Base-by-base conservation (phyloP, 1,140 invertebrate genomes). In the Arion vulgaris region DNA sequence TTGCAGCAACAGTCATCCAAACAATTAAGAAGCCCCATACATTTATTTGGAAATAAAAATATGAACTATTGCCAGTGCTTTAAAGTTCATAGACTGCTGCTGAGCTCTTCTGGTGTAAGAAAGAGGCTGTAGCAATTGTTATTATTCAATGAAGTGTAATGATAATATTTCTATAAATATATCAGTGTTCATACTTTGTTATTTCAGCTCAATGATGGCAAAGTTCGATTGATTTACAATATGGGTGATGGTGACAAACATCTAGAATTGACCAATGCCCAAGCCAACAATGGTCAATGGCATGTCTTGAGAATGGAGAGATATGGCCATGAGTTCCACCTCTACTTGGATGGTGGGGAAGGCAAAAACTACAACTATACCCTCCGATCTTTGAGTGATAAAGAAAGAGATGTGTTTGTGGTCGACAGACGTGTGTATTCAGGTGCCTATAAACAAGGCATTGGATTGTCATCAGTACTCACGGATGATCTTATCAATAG, bases 221-320 rank as follows among this genome's bases (percentile, higher is more conserved):
- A 96, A 83, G 93, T 99, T 34, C 83, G 84, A 17, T 85, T 90
- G 51, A 83, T 83, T 23, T 99, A 96, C 90, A 98, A 99, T 92
- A 91, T 99, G 23, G 98, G 98, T 89, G 97, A 96, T 39, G 85
- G 72, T 96, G 96, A 15, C 96, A 95, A 87, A 96, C 53, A 97
- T 90, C 95, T 99, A 80, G 97, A 96, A 95, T 93, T 99, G 19
- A 96, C 96, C 79, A 95, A 96, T 45, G 95, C 98, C 26, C 94
- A 95, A 2, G 97, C 98, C 0, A 96, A 98, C 89, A 97, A 99
- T 93, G 98, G 98, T 19, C 97, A 98, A 88, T 99, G 98, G 98
- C 98, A 99, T 90, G 96, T 96, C 15, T 97, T 97, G 0, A 94
- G 96, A 36, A 83, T 92, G 72, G 83, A 88, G 28, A 94, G 98